These are phyloP conservation scores for Colius striatus DNA, from an alignment of 2,113 vertebrate genomes.

Conservation along the genomic window DNA sequence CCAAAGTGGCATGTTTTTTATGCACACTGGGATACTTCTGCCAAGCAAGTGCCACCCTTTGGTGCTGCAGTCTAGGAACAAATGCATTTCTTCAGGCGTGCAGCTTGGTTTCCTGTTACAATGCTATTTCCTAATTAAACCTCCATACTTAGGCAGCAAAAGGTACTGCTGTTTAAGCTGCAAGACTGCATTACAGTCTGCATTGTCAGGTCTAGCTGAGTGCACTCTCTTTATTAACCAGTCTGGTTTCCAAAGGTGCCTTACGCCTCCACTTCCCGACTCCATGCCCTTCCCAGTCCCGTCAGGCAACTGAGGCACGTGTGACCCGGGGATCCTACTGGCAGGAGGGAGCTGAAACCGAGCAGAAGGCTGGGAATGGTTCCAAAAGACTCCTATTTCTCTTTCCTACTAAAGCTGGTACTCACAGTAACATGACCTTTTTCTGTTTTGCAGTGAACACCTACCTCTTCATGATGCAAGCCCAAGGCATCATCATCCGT, in stretches of 20 bases:
- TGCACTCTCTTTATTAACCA: neutral
- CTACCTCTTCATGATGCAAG: conserved; percentile 99
- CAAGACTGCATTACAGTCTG: neutral
- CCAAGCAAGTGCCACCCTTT: neutral
- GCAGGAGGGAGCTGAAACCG: neutral
- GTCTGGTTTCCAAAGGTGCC: neutral
- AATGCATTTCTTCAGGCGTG: neutral
- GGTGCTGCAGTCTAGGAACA: fast-evolving
- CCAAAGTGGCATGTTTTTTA: neutral
- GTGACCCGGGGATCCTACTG: neutral
- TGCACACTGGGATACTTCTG: neutral
- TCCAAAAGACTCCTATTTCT: neutral
- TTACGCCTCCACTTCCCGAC: fast-evolving
- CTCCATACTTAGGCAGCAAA: neutral
- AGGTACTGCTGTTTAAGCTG: neutral
- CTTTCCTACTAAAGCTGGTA: neutral
- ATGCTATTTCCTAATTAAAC: neutral
- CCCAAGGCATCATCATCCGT: conserved; percentile 91
- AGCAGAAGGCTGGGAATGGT: neutral
- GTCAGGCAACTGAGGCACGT: fast-evolving
- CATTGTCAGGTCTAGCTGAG: neutral
- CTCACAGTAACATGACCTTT: neutral
- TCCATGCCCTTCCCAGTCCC: neutral
- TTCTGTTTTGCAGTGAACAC: conserved; percentile 86
- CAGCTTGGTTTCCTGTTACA: neutral